Base-by-base conservation (phyloP, 2,797 vertebrate genomes). In the Lacerta agilis region DNA sequence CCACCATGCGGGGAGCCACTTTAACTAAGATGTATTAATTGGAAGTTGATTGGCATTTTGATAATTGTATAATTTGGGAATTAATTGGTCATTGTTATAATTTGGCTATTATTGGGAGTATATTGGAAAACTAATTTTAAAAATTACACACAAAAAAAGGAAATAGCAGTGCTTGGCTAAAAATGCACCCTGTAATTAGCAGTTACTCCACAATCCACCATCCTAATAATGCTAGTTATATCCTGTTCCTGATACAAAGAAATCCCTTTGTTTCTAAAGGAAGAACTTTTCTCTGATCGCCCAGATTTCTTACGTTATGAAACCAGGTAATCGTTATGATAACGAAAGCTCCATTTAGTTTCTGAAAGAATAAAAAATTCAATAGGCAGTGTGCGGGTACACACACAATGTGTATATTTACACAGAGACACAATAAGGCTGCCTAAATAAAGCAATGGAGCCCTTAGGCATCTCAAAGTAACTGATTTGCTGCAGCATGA, bases 181-280 rank as follows among this genome's bases (percentile, higher is more conserved):
- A 71, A 71, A 69, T 67, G 36, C 15, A 67, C 80, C 61, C 87
- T 86, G 3, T 43, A 58, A 77, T 17, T 91, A 88, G 73, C 85
- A 86, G 86, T 23, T 71, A 88, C 79, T 79, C 87, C 67, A 92
- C 91, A 69, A 87, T 93, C 67, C 91, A 49, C 76, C 83, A n/a
- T 88, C 77, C 85, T 86, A 87, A 80, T 79, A 84, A 17, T 73
- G 58, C 25, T 67, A 80, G 55, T 61, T 23, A 25, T 72, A 77
- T 86, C 43, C n/a, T 88, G 29, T 72, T 89, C 38, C 64, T 75
- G 73, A 83, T 93, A 66, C 36, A 41, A 85, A 77, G 89, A 91
- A 88, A 91, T 41, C 0, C 7, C 18, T 79, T 81, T 77, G 29
- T 78, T 93, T 86, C 15, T 20, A 61, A 41, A 55, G 0, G 0